These are phyloP conservation scores for Sericinus montela DNA, from an alignment of 2,888 invertebrate species.

Conservation along the genomic window DNA sequence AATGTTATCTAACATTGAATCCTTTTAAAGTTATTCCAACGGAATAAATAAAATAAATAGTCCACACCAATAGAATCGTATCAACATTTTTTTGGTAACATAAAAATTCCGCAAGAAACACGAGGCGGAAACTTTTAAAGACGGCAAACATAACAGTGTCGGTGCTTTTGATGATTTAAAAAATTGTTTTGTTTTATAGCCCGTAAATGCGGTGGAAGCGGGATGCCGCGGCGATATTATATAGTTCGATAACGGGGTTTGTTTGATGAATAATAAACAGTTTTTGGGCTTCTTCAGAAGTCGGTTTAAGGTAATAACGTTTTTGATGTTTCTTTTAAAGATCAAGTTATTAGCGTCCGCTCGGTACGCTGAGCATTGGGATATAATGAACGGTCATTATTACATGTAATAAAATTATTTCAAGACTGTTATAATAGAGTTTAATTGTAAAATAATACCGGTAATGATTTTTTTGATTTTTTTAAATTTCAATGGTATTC, in stretches of 20 bases:
- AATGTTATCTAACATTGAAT: too few relatives aligned
- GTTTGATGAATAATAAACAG: constrained; percentile 33
- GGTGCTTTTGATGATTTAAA: constrained; percentile 41
- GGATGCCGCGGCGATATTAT: constrained; percentile 24
- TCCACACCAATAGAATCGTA: constrained; percentile 1
- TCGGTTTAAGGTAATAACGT: constrained; percentile 23
- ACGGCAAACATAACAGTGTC: constrained; percentile 30
- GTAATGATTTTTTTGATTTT: too few relatives aligned
- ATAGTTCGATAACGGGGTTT: constrained; percentile 28
- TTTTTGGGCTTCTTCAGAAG: constrained; percentile 33
- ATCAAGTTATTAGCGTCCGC: neutral
- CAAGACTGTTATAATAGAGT: neutral
- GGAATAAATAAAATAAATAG: constrained; percentile 7
- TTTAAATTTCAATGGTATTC: too few relatives aligned
- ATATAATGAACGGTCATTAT: neutral
- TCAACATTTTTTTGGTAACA: constrained; percentile 17
- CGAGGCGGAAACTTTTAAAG: constrained; percentile 26
- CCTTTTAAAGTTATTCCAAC: too few relatives aligned
- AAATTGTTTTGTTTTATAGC: constrained; percentile 46
- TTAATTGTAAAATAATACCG: neutral
- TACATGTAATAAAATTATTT: neutral
- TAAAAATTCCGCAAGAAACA: constrained; percentile 22
- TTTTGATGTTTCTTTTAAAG: constrained; percentile 27
- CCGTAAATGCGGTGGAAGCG: constrained; percentile 35
- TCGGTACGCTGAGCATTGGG: neutral